Conservation (phyloP, 2,888 invertebrate genomes). For the Lapara coniferarum region DNA sequence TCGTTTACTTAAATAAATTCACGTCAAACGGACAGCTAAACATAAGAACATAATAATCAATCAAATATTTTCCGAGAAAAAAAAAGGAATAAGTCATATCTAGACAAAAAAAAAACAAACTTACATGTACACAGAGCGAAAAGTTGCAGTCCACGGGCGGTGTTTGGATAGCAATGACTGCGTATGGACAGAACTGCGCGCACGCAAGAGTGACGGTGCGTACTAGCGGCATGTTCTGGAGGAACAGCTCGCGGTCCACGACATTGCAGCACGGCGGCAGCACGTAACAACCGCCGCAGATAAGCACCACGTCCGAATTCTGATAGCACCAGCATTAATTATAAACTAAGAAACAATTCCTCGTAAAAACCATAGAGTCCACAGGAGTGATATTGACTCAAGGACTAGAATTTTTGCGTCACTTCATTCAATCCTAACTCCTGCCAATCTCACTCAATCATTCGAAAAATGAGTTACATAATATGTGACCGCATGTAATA, state of each 20-base stretch:
- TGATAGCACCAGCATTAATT: slow-evolving; percentile 32
- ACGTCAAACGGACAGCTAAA: no score
- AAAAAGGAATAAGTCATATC: no score
- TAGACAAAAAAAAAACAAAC: slow-evolving; percentile 35
- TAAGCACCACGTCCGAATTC: slow-evolving; percentile 72
- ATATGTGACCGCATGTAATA: no score
- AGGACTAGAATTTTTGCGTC: not conserved
- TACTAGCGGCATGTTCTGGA: slow-evolving; percentile 66
- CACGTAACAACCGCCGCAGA: slow-evolving; percentile 68
- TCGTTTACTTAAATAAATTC: no score
- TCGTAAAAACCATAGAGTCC: no score
- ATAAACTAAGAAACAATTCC: not conserved
- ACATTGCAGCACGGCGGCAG: slow-evolving; percentile 64
- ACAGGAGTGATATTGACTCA: no score
- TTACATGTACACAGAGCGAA: slow-evolving; percentile 65
- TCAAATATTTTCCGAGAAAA: no score
- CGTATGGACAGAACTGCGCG: slow-evolving; percentile 69
- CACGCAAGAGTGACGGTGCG: slow-evolving; percentile 61
- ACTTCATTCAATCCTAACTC: not conserved
- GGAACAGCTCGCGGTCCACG: slow-evolving; percentile 67
- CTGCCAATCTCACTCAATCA: not conserved
- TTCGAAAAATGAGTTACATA: not conserved
- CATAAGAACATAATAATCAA: no score
- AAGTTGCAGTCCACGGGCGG: slow-evolving; percentile 77
- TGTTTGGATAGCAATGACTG: slow-evolving; percentile 69